Percentiles rank a stretch among this genome's conserved stretches.
Evolutionary conservation across 2,797 vertebrate genomes (phyloP).

Genomic region (Crypturellus tataupa): DNA sequence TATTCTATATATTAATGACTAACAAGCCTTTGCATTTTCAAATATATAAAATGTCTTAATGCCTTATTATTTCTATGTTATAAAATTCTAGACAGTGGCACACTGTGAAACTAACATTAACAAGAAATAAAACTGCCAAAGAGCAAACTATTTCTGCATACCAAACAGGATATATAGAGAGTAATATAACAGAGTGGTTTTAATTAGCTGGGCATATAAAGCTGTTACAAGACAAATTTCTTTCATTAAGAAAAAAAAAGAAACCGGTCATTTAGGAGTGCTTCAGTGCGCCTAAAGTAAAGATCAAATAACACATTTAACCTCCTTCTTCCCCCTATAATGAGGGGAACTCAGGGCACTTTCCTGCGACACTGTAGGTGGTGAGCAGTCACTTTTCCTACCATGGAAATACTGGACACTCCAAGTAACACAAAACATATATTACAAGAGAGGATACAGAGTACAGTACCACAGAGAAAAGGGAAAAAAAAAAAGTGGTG

Average conservation of each 20-base stretch:
- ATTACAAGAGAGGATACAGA: not conserved
- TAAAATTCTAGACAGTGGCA: not conserved
- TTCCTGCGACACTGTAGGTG: not conserved
- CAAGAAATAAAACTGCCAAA: slow-evolving; percentile 49
- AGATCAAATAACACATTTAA: slow-evolving; percentile 21
- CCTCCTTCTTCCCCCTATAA: not conserved
- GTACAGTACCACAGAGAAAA: not conserved
- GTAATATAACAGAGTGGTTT: slow-evolving; percentile 27
- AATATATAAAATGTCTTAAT: not conserved
- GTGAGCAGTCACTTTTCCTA: not conserved
- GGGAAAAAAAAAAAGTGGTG: rapidly evolving
- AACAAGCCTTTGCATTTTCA: slow-evolving; percentile 2
- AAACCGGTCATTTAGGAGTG: slow-evolving; percentile 33
- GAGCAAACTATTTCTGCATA: slow-evolving; percentile 52
- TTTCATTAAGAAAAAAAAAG: slow-evolving; percentile 65
- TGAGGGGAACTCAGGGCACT: not conserved
- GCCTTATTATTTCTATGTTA: slow-evolving; percentile 33
- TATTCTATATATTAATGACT: not conserved
- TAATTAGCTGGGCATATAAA: slow-evolving; percentile 66
- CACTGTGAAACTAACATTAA: slow-evolving; percentile 25
- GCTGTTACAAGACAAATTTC: slow-evolving; percentile 54
- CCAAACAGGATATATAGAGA: slow-evolving; percentile 2
- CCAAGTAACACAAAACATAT: not conserved
- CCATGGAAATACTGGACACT: not conserved
- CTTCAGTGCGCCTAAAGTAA: not conserved